Conservation (phyloP, 2,113 vertebrate genomes). For the Todiramphus chloris region DNA sequence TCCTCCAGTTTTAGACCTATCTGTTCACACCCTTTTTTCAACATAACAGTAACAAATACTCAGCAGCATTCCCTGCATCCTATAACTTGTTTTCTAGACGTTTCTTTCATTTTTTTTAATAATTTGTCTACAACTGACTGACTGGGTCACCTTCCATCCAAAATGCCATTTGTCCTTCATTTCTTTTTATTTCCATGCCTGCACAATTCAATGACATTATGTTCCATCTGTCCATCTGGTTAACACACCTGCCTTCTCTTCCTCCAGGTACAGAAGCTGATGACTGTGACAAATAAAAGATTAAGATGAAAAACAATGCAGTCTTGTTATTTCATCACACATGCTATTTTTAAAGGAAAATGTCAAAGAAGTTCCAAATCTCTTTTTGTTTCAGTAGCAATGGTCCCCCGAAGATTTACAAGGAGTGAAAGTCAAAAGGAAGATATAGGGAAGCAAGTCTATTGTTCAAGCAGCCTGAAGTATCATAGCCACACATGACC, state of each 20-base stretch:
- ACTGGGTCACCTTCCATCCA: constrained; percentile 18
- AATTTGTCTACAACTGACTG: neutral
- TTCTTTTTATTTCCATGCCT: neutral
- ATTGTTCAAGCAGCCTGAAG: neutral
- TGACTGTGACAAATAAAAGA: constrained; percentile 36
- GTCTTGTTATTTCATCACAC: neutral
- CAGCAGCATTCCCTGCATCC: neutral
- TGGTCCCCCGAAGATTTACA: constrained; percentile 14
- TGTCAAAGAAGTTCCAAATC: neutral
- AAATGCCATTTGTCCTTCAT: neutral
- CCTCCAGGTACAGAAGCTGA: constrained; percentile 23
- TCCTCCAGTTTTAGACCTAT: neutral
- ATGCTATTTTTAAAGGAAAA: constrained; percentile 27
- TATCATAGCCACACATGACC: neutral
- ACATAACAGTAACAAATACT: neutral
- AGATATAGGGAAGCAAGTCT: neutral
- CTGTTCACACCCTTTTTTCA: neutral
- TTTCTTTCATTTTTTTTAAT: neutral
- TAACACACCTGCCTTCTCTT: constrained; percentile 46
- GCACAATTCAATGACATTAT: constrained; percentile 27
- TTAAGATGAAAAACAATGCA: neutral
- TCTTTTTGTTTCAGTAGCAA: constrained; percentile 8
- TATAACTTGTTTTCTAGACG: neutral
- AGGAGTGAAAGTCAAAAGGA: constrained; percentile 24
- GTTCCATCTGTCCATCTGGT: constrained; percentile 60